phyloP scores from a whole-genome alignment of 2,888 invertebrate genomes.

The Tanypteryx hageni region DNA sequence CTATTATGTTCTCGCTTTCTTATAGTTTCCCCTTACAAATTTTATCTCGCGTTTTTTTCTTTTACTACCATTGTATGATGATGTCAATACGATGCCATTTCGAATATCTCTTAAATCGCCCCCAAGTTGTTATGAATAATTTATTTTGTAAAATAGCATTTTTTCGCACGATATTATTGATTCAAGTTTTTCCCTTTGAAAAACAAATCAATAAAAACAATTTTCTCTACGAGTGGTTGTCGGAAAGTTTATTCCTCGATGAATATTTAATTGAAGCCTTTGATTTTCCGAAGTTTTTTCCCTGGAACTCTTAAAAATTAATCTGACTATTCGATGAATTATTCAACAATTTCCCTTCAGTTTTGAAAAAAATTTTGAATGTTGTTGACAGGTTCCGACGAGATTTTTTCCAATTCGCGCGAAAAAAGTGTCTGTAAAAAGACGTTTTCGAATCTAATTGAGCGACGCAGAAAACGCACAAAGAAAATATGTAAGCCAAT shows the following conservation, averaged over 20 bases:
- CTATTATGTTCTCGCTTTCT: too few relatives aligned
- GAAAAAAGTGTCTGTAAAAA: neutral
- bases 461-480: neutral
- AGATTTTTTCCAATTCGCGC: neutral
- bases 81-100: too few relatives aligned
- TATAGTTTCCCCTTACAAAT: too few relatives aligned
- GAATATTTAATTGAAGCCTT: neutral
- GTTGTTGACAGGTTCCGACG: neutral
- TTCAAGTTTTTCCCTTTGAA: neutral
- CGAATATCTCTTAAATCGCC: too few relatives aligned
- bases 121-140: too few relatives aligned
- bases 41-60: too few relatives aligned
- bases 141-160: neutral
- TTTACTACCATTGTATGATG: too few relatives aligned
- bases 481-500: neutral
- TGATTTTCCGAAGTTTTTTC: neutral
- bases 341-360: neutral
- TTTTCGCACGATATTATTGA: neutral
- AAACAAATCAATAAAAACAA: too few relatives aligned
- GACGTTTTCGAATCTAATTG: neutral
- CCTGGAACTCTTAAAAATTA: neutral
- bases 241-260: neutral
- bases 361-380: neutral
- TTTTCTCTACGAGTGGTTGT: neutral
- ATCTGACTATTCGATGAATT: neutral